Base-by-base conservation (phyloP, 2,888 invertebrate genomes). In the Acanthosoma haemorrhoidale region DNA sequence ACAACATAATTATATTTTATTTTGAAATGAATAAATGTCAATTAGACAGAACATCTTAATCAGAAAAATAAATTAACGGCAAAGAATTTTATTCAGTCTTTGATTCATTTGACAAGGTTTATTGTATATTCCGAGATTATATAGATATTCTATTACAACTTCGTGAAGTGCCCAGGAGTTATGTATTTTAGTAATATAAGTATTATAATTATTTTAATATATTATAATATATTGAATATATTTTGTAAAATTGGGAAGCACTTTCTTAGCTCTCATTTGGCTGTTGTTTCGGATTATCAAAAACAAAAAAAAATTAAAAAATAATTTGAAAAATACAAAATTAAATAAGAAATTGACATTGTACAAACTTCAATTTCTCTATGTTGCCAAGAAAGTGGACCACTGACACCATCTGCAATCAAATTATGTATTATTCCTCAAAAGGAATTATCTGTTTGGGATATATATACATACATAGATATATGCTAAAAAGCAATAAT, bases 341-440 rank as follows among this genome's bases (percentile, higher is more conserved):
- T 57, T 21, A 57, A 64, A 39, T 18, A 41, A 43, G 13, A 21
- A 51, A 51, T 34, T 60, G 60, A 34, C 15, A 15, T 21, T 32
- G 16, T 18, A 16, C 3, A 34, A 32, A 60, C 60, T 60, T 60
- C 34, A 32, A 34, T 60, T 18, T 61, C 13, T 41, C n/a, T 64
- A 64, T 41, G 39, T 64, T 64, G 64, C 64, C 64, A 64, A 64
- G 64, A 64, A 64, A 64, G 64, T 64, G 64, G 64, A 64, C 64
- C 64, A 64, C 31, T 15, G n/a, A 6, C 36, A 38, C 41, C 41
- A 64, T 64, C 41, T 16, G 64, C 41, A 64, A 64, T 36, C 64
- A 64, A 41, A 15, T 18, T 29, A 29, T 64, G 64, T 31, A 64
- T 11, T 25, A 38, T 25, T 64, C 41, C 64, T 63, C 15, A 25